phyloP scores from a whole-genome alignment of 1,140 invertebrate species.

The Lanistes nyassanus region DNA sequence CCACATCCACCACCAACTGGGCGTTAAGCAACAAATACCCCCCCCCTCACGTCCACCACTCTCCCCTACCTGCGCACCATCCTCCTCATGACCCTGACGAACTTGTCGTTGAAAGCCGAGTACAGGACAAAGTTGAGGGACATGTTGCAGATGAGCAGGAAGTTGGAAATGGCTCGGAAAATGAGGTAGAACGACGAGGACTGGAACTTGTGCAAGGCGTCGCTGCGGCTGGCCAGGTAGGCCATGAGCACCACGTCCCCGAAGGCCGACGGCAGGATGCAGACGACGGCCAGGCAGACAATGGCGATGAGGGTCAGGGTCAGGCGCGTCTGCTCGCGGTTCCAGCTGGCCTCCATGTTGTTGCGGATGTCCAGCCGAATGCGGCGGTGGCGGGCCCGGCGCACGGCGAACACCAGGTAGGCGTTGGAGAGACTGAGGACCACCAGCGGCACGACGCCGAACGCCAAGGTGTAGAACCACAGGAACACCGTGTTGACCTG shows the following conservation, averaged over 20 bases:
- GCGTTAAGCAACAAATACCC: too few species aligned
- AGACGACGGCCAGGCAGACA: slow-evolving; percentile 54
- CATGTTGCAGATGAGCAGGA: slow-evolving; percentile 52
- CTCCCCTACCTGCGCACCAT: not conserved
- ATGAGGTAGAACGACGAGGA: slow-evolving; percentile 37
- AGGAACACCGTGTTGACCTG: slow-evolving; percentile 28
- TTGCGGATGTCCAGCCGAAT: slow-evolving; percentile 43
- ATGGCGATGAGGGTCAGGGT: slow-evolving; percentile 56
- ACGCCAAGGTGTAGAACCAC: slow-evolving; percentile 50
- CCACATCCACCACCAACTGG: too few species aligned
- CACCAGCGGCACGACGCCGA: slow-evolving; percentile 47
- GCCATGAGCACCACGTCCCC: slow-evolving; percentile 46
- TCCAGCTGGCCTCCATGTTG: slow-evolving; percentile 47
- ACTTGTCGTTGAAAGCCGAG: slow-evolving; percentile 56
- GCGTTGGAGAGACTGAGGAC: slow-evolving; percentile 45
- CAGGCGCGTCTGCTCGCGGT: slow-evolving; percentile 45
- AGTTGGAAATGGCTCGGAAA: slow-evolving; percentile 44
- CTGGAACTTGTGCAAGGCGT: slow-evolving; percentile 34
- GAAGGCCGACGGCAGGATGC: slow-evolving; percentile 56
- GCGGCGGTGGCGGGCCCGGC: slow-evolving; percentile 40
- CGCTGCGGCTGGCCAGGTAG: slow-evolving; percentile 38
- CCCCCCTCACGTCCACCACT: not conserved
- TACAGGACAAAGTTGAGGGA: slow-evolving; percentile 58
- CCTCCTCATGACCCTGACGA: slow-evolving; percentile 25
- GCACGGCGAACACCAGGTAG: slow-evolving; percentile 51